A percentile compares a stretch with the other conserved stretches of the same genome.
These are phyloP conservation scores for Drosophila neonasuta DNA, from an alignment of 2,888 invertebrate genomes.

Conservation along the genomic window DNA sequence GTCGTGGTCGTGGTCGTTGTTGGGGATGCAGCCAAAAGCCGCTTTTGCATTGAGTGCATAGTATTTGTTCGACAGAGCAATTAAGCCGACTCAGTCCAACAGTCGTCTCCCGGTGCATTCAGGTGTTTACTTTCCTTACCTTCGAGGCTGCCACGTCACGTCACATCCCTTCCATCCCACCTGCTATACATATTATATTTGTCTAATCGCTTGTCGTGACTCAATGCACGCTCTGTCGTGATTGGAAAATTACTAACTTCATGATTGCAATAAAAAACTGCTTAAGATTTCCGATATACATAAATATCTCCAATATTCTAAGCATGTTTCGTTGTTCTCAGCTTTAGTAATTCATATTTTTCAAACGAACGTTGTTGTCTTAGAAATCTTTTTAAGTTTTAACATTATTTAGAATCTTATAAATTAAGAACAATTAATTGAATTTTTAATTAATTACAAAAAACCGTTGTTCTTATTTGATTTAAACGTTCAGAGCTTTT, in stretches of 20 bases:
- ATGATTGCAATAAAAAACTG: conserved; percentile 27
- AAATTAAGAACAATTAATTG: not conserved
- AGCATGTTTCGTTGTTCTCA: not conserved
- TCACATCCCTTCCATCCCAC: no score
- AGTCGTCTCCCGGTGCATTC: conserved; percentile 28
- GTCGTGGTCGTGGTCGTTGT: not conserved
- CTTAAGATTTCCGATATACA: not conserved
- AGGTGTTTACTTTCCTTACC: conserved; percentile 32
- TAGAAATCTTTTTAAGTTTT: not conserved
- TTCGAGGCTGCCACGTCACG: not conserved
- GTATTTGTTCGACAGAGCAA: conserved; percentile 26
- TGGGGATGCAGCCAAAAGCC: conserved; percentile 19
- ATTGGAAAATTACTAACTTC: conserved; percentile 8
- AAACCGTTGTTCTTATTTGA: not conserved
- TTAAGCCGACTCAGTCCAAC: conserved; percentile 21
- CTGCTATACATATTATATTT: not conserved
- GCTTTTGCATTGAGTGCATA: conserved; percentile 24
- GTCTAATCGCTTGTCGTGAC: conserved; percentile 2
- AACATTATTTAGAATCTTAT: no score
- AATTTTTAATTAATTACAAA: not conserved
- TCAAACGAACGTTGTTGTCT: not conserved
- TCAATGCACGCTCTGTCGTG: conserved; percentile 2
- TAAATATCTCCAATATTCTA: not conserved
- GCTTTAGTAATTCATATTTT: not conserved
- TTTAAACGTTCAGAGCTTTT: conserved; percentile 12